Base-by-base conservation (phyloP, 2,797 vertebrate species). In the Phylloscopus collybita region DNA sequence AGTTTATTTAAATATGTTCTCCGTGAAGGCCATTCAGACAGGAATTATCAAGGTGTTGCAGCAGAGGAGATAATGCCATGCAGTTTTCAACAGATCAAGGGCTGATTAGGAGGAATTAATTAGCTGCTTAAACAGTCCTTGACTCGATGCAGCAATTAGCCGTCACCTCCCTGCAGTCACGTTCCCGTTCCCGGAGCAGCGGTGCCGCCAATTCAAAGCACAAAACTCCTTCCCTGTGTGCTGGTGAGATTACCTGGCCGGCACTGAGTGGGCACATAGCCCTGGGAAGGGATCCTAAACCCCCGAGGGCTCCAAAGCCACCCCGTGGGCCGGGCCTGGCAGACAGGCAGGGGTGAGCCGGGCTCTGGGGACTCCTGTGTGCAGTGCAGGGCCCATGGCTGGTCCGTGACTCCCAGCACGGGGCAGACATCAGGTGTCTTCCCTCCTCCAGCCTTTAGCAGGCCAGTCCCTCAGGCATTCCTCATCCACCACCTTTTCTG, bases 31-130 rank as follows among this genome's bases (percentile, higher is more conserved):
- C 91, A 88, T 88, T 93, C 93, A 80, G 91, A 90, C 79, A 93
- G 94, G 96, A 97, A 97, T 96, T 90, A 97, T 86, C 95, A 96
- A 95, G 96, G 97, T 94, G 96, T 92, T 96, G 95, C 90, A 86
- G 90, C 93, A 81, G 92, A 97, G 67, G 94, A 97, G 96, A 96
- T 97, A 97, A 97, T 93, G 84, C 92, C 80, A 90, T 93, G 96
- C 95, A 79, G 82, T 87, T 96, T 88, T 93, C 96, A 90, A 91
- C 88, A 87, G 93, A 96, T 94, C 79, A 86, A 96, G 93, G 80
- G 86, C 93, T 97, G 97, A 97, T 97, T 97, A 97, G 97, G 92
- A 96, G 89, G 94, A 96, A 93, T 96, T 97, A 97, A 98, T 97
- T 96, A 97, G 96, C 94, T 88, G 94, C 87, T 95, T 95, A 96